Evolutionary conservation across 2,113 vertebrate species (phyloP), one percentile per base, ranked within the genome.

Genomic region (Amblyopsis rosae): DNA sequence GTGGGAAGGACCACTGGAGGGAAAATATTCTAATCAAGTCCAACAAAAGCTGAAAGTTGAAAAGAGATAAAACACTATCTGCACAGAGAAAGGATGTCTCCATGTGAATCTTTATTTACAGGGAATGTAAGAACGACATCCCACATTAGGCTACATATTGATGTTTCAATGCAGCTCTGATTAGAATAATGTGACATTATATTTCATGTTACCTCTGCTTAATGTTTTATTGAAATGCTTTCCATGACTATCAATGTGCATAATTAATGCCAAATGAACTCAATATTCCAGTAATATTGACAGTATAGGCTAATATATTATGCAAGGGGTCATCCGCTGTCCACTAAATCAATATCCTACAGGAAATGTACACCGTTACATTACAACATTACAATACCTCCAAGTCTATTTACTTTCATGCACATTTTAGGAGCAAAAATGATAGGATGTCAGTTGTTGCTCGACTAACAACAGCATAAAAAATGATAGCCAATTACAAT

Each of bases 51-150:
- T 76, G 77, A n/a, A n/a, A n/a, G n/a, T 62, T 71, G 62, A 79
- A 70, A 7, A 62, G 64, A 83, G 73, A 83, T 70, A n/a, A 69
- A 68, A 81, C 68, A 81, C 70, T 68, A 73, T 62, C 70, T 72
- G 65, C 67, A 56, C 46, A 63, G 6, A 74, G 16, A 54, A 60
- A 76, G 67, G 19, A 73, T 65, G 58, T 17, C 16, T 59, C 50
- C 7, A 19, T 70, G 66, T 78, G 79, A 77, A 80, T 82, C 65
- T 82, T 71, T 70, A 80, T 77, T 80, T 76, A 75, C 69, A 77
- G 70, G 81, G 53, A 67, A 8, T 62, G 70, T 63, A 59, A 69
- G 61, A 75, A 82, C 63, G 76, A 60, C 48, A 47, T 71, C 46
- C 62, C 65, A 55, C 62, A 70, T 58, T 58, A 62, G 45, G 69